Evolutionary conservation across 2,113 vertebrate species (phyloP).

Genomic region (Macaca nemestrina): DNA sequence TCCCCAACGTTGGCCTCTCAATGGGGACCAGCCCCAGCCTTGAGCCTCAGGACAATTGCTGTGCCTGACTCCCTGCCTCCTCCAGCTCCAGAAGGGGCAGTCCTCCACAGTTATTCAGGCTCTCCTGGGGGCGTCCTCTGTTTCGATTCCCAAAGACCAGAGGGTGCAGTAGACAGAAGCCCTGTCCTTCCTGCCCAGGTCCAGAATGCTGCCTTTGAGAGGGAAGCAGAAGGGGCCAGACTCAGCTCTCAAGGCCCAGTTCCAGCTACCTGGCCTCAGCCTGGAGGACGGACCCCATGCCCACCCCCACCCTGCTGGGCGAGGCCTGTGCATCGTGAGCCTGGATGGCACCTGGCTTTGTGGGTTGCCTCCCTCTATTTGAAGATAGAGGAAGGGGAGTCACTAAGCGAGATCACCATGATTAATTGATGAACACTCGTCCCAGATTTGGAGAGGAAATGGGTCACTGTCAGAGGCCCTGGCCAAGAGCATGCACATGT

Average conservation of each 20-base stretch:
- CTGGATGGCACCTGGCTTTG: not conserved
- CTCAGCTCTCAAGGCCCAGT: not conserved
- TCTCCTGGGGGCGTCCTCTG: accelerated
- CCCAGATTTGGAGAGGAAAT: constrained; percentile 49
- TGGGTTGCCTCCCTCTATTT: not conserved
- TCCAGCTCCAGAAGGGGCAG: too few species aligned
- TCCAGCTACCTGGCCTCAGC: not conserved
- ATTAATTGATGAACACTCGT: constrained; percentile 13
- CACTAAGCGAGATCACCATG: not conserved
- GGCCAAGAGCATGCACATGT: not conserved
- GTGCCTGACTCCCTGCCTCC: not conserved
- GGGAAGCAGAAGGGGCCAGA: not conserved
- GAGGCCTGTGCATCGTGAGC: accelerated
- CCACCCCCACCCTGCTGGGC: accelerated
- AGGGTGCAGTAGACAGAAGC: not conserved
- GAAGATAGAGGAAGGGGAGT: not conserved
- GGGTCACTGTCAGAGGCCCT: constrained; percentile 24
- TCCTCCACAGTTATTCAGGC: accelerated
- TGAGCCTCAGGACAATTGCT: not conserved
- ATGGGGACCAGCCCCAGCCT: not conserved
- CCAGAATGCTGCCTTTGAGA: not conserved
- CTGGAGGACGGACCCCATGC: not conserved
- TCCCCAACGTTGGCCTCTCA: accelerated
- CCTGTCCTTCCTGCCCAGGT: too few species aligned
- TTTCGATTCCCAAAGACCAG: not conserved